Evolutionary conservation across 2,888 invertebrate genomes (phyloP).

Genomic region (Xestia ashworthii): DNA sequence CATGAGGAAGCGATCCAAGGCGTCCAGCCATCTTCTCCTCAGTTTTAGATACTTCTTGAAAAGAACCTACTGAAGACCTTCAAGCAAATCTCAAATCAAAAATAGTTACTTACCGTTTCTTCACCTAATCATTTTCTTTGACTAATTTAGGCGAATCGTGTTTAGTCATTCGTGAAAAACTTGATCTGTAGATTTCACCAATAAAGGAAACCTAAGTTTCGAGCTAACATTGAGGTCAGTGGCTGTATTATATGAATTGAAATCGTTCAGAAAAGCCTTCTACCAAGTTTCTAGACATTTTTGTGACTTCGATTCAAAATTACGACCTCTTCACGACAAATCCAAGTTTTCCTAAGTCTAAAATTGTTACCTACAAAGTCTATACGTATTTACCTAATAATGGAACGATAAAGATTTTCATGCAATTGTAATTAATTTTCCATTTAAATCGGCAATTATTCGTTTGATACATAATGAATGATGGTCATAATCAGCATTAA

Average conservation of each 20-base stretch:
- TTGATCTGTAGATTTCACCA: slow-evolving; percentile 9
- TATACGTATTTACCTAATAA: neutral
- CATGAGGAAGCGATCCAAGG: neutral
- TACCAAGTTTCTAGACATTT: neutral
- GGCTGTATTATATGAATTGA: neutral
- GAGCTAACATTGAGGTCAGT: slow-evolving; percentile 31
- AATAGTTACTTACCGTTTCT: neutral
- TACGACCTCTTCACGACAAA: neutral
- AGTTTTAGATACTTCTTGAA: neutral
- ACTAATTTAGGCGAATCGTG: neutral
- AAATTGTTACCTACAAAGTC: neutral
- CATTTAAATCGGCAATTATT: too few relatives aligned
- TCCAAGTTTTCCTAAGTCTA: neutral
- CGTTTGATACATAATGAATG: neutral
- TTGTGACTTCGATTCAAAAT: neutral
- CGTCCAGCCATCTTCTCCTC: neutral
- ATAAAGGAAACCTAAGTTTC: slow-evolving; percentile 9
- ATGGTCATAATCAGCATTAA: neutral
- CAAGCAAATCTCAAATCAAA: neutral
- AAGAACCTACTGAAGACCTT: neutral
- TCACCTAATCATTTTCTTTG: neutral
- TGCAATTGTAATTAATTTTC: too few relatives aligned
- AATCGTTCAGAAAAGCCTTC: neutral
- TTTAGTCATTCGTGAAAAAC: slow-evolving; percentile 16
- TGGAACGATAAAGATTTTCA: too few relatives aligned